phyloP scores from a whole-genome alignment of 2,113 vertebrate species.

The Pipa parva region DNA sequence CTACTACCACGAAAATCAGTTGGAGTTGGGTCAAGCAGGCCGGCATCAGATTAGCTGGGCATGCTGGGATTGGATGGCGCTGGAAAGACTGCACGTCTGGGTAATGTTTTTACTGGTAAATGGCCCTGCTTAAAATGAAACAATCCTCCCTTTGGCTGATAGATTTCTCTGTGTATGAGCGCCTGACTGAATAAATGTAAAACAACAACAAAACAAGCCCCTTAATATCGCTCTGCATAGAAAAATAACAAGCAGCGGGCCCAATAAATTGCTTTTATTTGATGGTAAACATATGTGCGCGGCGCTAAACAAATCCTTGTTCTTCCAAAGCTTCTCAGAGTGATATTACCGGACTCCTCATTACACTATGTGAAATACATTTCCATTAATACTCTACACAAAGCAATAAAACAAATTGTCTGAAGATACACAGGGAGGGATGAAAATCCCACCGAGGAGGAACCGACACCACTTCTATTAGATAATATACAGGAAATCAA shows the following conservation, averaged over 20 bases:
- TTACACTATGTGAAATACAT: slow-evolving; percentile 60
- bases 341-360: slow-evolving; percentile 61
- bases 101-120: too few species aligned
- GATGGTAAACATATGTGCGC: slow-evolving; percentile 35
- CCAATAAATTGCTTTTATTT: slow-evolving; percentile 5
- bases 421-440: slow-evolving; percentile 47
- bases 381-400: slow-evolving; percentile 37
- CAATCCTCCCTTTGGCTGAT: neutral
- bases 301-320: slow-evolving; percentile 34
- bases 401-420: slow-evolving; percentile 61
- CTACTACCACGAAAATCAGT: too few species aligned
- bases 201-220: slow-evolving; percentile 12
- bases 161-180: slow-evolving; percentile 2
- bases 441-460: slow-evolving; percentile 53
- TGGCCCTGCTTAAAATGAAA: too few species aligned
- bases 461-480: too few species aligned
- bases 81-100: too few species aligned
- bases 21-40: too few species aligned
- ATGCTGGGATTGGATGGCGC: too few species aligned
- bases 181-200: slow-evolving; percentile 12
- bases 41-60: too few species aligned
- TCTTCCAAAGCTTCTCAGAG: too few species aligned
- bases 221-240: neutral
- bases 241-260: neutral
- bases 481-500: too few species aligned